Percentiles rank a stretch among this genome's conserved stretches.
Evolutionary conservation across 2,888 invertebrate genomes (phyloP).

Genomic region (Oligia strigilis): DNA sequence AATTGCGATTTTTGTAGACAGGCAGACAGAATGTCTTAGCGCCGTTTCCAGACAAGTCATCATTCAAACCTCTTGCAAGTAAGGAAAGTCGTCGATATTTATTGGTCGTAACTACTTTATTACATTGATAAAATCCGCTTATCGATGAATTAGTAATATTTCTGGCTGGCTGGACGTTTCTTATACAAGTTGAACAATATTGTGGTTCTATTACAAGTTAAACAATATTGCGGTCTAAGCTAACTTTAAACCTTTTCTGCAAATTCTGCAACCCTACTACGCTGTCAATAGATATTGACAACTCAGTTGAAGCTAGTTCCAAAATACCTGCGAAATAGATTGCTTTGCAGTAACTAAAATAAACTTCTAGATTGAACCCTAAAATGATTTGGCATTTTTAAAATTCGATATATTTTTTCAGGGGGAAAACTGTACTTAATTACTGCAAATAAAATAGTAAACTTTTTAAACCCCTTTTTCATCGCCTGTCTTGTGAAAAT

Average conservation of each 20-base stretch:
- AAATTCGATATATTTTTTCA: not conserved
- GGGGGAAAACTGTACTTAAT: not conserved
- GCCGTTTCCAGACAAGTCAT: not conserved
- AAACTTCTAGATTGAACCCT: not conserved
- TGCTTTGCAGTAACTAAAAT: not conserved
- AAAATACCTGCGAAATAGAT: not conserved
- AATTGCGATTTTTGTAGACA: not conserved
- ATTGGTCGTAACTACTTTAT: slow-evolving; percentile 18
- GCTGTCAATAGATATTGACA: not conserved
- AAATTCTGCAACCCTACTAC: too few relatives aligned
- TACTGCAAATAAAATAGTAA: not conserved
- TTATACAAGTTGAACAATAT: slow-evolving; percentile 5
- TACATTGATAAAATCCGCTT: slow-evolving; percentile 2
- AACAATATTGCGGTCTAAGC: not conserved
- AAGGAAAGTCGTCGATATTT: slow-evolving; percentile 4
- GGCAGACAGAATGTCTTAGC: not conserved
- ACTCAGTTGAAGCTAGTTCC: not conserved
- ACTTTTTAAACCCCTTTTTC: not conserved
- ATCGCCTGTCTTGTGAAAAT: not conserved
- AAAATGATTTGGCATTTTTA: not conserved
- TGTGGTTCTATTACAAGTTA: not conserved
- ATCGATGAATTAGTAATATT: slow-evolving; percentile 22
- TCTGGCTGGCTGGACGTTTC: not conserved
- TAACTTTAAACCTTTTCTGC: not conserved
- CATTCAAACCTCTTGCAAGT: slow-evolving; percentile 13